Evolutionary conservation across 2,113 vertebrate species (phyloP), one percentile per base, ranked within the genome.

Genomic region (Nipponia nippon): DNA sequence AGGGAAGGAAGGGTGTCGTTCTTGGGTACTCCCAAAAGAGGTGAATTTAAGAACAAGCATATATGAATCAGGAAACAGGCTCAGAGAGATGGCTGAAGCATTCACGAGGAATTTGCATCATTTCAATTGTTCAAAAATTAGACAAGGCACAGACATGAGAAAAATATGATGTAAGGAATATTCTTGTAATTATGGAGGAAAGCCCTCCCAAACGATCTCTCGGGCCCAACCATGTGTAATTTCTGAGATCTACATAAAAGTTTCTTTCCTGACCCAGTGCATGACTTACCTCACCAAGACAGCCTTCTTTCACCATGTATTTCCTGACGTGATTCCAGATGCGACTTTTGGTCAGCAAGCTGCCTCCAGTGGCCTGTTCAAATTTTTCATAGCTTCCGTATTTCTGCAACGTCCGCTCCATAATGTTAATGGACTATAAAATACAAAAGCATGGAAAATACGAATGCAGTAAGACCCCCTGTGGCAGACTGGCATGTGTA

Each of bases 261-360:
- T 42, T 80, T 52, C 53, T 88, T 63, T 40, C 83, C 58, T 36
- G 34, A 26, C 9, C 16, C 23, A 56, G 59, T 0, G 26, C 11
- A 10, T 5, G 17, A 46, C 98, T 92, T 95, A 99, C 99, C 98
- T 99, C 99, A n/a, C 99, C 99, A 58, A 99, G 78, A 70, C 99
- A 99, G 93, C 99, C 99, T 96, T 99, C 99, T 81, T 99, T 99
- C 95, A 98, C 97, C 99, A 99, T 99, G 97, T 99, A 99, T 76
- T 99, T 99, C 97, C 99, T 98, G 75, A 99, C 99, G 0, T 98
- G 98, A 82, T 98, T 98, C 98, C 98, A 99, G 97, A 99, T 99
- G 49, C 98, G 99, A 34, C 98, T 98, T 95, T 98, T 99, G 90
- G 98, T 98, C 26, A 99, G 98, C 69, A 99, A 97, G 95, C 97